Base-by-base conservation (phyloP, 2,113 vertebrate species). In the Promerops cafer region DNA sequence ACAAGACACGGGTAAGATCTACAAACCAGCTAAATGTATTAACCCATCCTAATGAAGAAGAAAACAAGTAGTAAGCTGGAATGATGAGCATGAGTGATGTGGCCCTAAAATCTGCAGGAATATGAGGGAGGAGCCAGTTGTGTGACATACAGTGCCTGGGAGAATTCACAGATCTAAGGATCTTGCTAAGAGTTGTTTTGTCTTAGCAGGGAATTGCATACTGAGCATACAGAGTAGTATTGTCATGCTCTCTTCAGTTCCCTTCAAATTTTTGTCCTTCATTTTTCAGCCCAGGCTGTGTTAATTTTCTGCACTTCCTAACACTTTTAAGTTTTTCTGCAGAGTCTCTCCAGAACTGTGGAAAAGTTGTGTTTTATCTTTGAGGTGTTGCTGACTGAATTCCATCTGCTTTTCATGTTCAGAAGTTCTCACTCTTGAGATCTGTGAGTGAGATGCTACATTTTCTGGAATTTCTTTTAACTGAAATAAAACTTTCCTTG, bases 401-500 rank as follows among this genome's bases (percentile, higher is more conserved):
- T 95, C 37, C 60, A 47, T 95, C 84, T 94, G 70, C 0, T 95
- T 94, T 95, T 91, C 44, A 23, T 77, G 61, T 85, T 95, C 64
- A 77, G 42, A 79, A 88, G n/a, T 86, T 91, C 91, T 91, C 45
- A 31, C 50, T 82, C 30, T 47, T 79, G 76, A 63, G 82, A 63
- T 59, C 70, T 83, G 84, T 35, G 65, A 77, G 30, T 1, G 5
- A 91, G 66, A 93, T 74, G 39, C 53, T 91, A 42, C 12, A 16
- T 90, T 70, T 90, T 93, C 47, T 92, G 49, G 81, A 28, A 28
- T 64, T 83, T 70, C 16, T 87, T 85, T 79, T 91, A 85, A 59
- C 13, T 90, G 76, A 91, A 94, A 66, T 86, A 77, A 81, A 93
- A 88, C 83, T 86, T 90, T 78, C n/a, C 49, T 81, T 96, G 85